Conservation (phyloP, 2,113 vertebrate genomes). For the Castor canadensis region DNA sequence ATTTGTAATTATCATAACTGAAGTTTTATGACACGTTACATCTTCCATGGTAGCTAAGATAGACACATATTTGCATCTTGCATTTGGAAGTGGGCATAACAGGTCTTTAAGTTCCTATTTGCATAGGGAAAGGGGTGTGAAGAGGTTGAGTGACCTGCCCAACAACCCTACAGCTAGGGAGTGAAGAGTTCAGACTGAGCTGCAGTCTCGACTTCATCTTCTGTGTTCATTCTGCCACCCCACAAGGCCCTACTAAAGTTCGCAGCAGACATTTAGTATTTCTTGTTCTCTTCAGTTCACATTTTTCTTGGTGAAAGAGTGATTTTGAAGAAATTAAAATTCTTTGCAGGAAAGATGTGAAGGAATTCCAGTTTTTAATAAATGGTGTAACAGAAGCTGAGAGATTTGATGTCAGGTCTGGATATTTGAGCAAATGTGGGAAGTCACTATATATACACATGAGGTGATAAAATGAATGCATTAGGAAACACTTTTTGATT, state of each 20-base stretch:
- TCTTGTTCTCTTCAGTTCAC: neutral
- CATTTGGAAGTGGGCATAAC: conserved; percentile 9
- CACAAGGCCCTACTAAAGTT: neutral
- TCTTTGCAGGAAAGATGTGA: neutral
- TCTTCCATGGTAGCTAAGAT: neutral
- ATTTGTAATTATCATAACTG: conserved; percentile 59
- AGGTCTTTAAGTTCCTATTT: conserved; percentile 9
- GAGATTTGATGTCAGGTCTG: neutral
- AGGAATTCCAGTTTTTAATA: neutral
- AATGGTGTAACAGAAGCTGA: neutral
- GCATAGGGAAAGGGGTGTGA: neutral
- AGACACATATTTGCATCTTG: neutral
- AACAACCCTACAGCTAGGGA: neutral
- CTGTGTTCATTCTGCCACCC: neutral
- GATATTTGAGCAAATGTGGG: neutral
- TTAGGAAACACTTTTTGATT: neutral
- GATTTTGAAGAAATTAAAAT: neutral
- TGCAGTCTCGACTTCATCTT: too few species aligned
- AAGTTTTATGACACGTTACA: conserved; percentile 36
- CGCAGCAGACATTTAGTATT: neutral
- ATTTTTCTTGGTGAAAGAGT: neutral
- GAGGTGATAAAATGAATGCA: neutral
- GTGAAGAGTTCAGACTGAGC: neutral
- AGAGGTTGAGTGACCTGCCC: neutral
- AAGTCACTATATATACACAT: neutral